A percentile compares a stretch with the other conserved stretches of the same genome.
Evolutionary conservation across 2,888 invertebrate genomes (phyloP).

Genomic region (Drosophila infuscata): DNA sequence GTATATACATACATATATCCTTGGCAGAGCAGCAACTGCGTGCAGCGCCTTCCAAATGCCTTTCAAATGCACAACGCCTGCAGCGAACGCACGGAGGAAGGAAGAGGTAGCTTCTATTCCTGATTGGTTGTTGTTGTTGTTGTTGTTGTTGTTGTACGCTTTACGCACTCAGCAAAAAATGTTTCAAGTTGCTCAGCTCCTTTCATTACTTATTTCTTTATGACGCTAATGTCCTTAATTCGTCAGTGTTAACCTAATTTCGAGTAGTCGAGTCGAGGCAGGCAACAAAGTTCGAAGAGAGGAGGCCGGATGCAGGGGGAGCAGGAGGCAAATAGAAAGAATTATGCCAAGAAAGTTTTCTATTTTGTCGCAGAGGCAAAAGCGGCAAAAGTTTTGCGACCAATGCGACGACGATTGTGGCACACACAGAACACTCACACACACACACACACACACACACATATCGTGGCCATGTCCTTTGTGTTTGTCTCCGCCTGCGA

Average conservation of each 20-base stretch:
- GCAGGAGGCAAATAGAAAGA: slow-evolving; percentile 61
- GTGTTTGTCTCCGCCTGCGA: slow-evolving; percentile 65
- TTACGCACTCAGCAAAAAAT: slow-evolving; percentile 75
- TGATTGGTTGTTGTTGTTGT: slow-evolving; percentile 29
- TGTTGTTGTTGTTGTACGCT: slow-evolving; percentile 34
- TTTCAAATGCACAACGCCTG: slow-evolving; percentile 54
- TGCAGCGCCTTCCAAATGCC: slow-evolving; percentile 54
- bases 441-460: slow-evolving; percentile 18
- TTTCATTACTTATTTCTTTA: slow-evolving; percentile 82
- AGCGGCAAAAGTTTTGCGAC: slow-evolving; percentile 77
- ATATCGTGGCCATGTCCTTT: slow-evolving; percentile 68
- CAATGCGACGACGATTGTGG: slow-evolving; percentile 71
- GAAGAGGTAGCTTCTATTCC: slow-evolving; percentile 10
- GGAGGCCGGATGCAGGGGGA: slow-evolving; percentile 34
- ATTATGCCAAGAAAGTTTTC: slow-evolving; percentile 81
- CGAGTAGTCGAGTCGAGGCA: slow-evolving; percentile 55
- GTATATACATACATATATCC: slow-evolving; percentile 14
- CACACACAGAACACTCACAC: slow-evolving; percentile 18
- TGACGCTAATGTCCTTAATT: slow-evolving; percentile 81
- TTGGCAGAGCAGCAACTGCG: slow-evolving; percentile 39
- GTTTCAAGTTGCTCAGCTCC: slow-evolving; percentile 61
- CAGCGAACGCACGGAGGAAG: slow-evolving; percentile 51
- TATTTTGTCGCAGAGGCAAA: slow-evolving; percentile 74
- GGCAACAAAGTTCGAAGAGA: slow-evolving; percentile 54
- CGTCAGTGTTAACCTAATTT: slow-evolving; percentile 81